A percentile compares a stretch with the other conserved stretches of the same genome.
These are phyloP conservation scores for Lytechinus variegatus DNA, from an alignment of 35 echinoderm and acorn worm genomes.

Conservation along the genomic window DNA sequence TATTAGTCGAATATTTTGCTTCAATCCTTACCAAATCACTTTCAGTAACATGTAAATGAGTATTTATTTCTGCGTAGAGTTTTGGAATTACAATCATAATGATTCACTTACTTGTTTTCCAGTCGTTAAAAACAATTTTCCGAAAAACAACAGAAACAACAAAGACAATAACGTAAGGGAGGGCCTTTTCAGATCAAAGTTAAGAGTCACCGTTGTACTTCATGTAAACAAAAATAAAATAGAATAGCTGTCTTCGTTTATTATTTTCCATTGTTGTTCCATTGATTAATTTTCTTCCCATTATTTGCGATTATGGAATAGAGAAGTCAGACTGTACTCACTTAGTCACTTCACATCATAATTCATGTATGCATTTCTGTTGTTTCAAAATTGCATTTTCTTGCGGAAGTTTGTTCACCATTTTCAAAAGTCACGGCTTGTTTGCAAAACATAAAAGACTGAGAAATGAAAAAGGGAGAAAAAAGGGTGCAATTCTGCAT, in stretches of 20 bases:
- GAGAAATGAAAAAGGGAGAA: background rate
- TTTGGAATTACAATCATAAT: too few species aligned
- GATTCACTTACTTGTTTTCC: too few species aligned
- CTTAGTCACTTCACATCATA: background rate
- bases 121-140: too few species aligned
- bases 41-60: too few species aligned
- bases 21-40: too few species aligned
- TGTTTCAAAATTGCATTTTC: background rate
- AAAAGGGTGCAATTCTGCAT: background rate
- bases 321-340: background rate
- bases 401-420: background rate
- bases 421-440: background rate
- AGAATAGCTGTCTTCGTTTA: background rate
- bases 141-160: too few species aligned
- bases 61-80: too few species aligned
- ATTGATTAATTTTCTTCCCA: background rate
- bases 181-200: too few species aligned
- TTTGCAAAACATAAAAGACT: conserved; percentile 2
- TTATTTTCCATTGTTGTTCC: background rate
- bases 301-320: background rate
- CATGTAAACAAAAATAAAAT: background rate
- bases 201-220: too few species aligned
- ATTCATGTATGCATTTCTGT: background rate
- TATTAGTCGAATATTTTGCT: too few species aligned
- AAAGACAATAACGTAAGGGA: too few species aligned